Base-by-base conservation (phyloP, 2,113 vertebrate species). In the Eleginops maclovinus region DNA sequence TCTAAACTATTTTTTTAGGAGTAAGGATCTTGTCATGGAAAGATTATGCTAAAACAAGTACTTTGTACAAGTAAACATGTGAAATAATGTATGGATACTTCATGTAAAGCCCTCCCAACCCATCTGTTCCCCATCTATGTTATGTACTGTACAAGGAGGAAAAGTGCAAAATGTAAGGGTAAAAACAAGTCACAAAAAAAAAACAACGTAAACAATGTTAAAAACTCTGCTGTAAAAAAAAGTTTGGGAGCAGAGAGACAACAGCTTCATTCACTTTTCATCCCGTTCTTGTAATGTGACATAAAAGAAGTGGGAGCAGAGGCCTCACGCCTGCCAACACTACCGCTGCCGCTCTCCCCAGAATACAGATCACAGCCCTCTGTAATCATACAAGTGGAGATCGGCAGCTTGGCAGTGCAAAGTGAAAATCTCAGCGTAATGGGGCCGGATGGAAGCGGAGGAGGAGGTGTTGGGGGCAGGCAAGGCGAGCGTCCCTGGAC, bases 361-460 rank as follows among this genome's bases (percentile, higher is more conserved):
- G 74, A 68, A 76, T 58, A 83, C 66, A 86, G 87, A 88, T 90
- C 89, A 89, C 72, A 88, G 88, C 1, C 70, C 14, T 79, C 72
- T 60, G 70, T 63, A 63, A 76, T 88, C 79, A 51, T 17, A 59
- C 75, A 4, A 69, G 77, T 61, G 79, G 82, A 89, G 85, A 71
- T 80, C 70, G 49, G 82, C 75, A 51, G 49, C 72, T 85, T 80
- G 82, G 72, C 79, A 67, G 68, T 44, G 64, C 83, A 67, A 70
- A 81, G 85, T 79, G 63, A 86, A 75, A 68, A 71, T 77, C 71
- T 85, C 36, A 0, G 64, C n/a, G 67, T 72, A 72, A 79, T 55
- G 71, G 78, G 61, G 77, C 59, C 9, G 75, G 75, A 84, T 80
- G 64, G 64, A 24, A 41, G 72, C 46, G 49, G 47, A 63, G 55